A percentile compares a stretch with the other conserved stretches of the same genome.
Evolutionary conservation across 2,888 invertebrate species (phyloP).

Genomic region (Siphlonurus alternatus): DNA sequence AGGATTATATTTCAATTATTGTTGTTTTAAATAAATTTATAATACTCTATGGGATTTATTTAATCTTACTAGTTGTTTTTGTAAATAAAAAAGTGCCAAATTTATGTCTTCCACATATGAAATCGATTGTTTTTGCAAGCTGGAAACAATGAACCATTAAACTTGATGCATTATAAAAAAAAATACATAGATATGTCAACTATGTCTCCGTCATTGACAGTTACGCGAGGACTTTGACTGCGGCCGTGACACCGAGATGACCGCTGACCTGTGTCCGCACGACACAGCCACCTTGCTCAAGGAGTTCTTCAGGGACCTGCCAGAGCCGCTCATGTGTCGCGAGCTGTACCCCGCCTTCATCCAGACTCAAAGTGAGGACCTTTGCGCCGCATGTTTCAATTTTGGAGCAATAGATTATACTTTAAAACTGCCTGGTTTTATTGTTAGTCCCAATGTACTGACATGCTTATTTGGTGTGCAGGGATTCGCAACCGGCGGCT

Average conservation of each 20-base stretch:
- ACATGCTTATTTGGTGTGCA: conserved; percentile 25
- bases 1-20: neutral
- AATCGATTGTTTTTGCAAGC: too few relatives aligned
- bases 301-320: conserved; percentile 82
- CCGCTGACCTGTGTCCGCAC: conserved; percentile 71
- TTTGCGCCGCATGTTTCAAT: neutral
- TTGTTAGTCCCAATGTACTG: neutral
- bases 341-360: conserved; percentile 82
- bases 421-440: neutral
- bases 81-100: too few relatives aligned
- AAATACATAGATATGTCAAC: too few relatives aligned
- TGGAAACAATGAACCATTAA: too few relatives aligned
- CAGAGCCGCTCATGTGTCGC: conserved; percentile 78
- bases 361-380: conserved; percentile 67
- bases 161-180: too few relatives aligned
- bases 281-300: conserved; percentile 86
- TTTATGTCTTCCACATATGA: too few relatives aligned
- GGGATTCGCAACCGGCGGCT: conserved; percentile 66
- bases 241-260: conserved; percentile 42
- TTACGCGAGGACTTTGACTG: conserved; percentile 80
- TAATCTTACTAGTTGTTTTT: neutral
- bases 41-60: neutral
- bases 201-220: conserved; percentile 37
- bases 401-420: neutral
- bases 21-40: neutral